Conservation (phyloP, 2,888 invertebrate genomes). For the Dendrolimus pini region DNA sequence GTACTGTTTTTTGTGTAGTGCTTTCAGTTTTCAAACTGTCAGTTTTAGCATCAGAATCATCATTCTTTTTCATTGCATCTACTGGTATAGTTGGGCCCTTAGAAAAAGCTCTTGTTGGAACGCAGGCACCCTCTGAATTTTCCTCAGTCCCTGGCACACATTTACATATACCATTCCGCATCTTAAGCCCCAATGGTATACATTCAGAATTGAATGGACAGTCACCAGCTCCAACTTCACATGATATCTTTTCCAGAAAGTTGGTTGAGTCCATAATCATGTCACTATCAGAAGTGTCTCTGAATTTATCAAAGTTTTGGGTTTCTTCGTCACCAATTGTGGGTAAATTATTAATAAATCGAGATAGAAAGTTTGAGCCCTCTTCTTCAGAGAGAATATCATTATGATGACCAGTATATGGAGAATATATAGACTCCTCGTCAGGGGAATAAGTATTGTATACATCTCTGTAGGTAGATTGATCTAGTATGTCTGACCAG, state of each 20-base stretch:
- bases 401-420: slow-evolving; percentile 47
- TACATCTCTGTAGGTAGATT: slow-evolving; percentile 55
- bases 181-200: slow-evolving; percentile 67
- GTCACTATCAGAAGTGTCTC: slow-evolving; percentile 54
- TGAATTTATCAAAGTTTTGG: slow-evolving; percentile 50
- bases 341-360: slow-evolving; percentile 59
- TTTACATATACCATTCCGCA: slow-evolving; percentile 82
- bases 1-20: slow-evolving; percentile 69
- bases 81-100: slow-evolving; percentile 55
- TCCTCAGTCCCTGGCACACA: slow-evolving; percentile 80
- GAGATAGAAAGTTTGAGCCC: slow-evolving; percentile 50
- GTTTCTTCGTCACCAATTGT: slow-evolving; percentile 53
- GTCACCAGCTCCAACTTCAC: slow-evolving; percentile 75
- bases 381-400: slow-evolving; percentile 50
- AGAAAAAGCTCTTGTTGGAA: slow-evolving; percentile 50
- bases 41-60: slow-evolving; percentile 36
- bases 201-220: slow-evolving; percentile 86
- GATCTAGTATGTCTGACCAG: slow-evolving; percentile 68
- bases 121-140: slow-evolving; percentile 51
- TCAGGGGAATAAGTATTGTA: slow-evolving; percentile 57
- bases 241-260: slow-evolving; percentile 71
- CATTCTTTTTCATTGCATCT: slow-evolving; percentile 50
- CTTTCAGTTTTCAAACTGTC: slow-evolving; percentile 45
- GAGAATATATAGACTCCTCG: slow-evolving; percentile 55
- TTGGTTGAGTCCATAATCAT: slow-evolving; percentile 70